Evolutionary conservation across 1,140 invertebrate genomes (phyloP).

Genomic region (Drosophila malerkotliana): DNA sequence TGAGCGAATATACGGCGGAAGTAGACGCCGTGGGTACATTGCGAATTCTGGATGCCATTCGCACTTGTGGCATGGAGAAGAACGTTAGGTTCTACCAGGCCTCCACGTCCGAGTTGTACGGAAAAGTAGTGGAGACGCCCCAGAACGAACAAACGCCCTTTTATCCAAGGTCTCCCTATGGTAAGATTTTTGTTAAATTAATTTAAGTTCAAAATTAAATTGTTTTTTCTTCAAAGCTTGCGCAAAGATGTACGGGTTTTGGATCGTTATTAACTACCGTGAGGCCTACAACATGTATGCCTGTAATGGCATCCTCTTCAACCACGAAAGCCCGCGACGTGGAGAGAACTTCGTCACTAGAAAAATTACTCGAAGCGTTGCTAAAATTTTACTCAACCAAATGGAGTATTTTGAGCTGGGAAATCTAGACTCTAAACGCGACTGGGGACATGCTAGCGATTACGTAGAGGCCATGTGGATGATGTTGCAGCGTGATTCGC

Average conservation of each 20-base stretch:
- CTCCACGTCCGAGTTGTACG: constrained; percentile 99
- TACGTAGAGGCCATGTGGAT: constrained; percentile 99
- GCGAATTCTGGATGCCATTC: constrained; percentile 96
- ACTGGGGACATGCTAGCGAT: constrained; percentile 99
- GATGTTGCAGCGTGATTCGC: constrained; percentile 97
- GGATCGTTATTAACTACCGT: constrained; percentile 99
- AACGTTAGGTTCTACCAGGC: constrained; percentile 98
- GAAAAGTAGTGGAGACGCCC: constrained; percentile 98
- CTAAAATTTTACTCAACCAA: constrained; percentile 96
- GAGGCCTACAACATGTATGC: constrained; percentile 99
- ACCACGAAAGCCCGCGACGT: constrained; percentile 98
- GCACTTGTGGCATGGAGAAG: constrained; percentile 94
- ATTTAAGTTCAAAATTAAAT: neutral
- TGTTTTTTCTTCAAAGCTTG: constrained; percentile 88
- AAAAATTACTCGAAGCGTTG: constrained; percentile 98
- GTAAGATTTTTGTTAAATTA: constrained; percentile 85
- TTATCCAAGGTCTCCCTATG: constrained; percentile 99
- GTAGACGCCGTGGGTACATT: constrained; percentile 99
- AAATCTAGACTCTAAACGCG: constrained; percentile 97
- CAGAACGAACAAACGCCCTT: constrained; percentile 99
- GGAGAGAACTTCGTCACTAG: constrained; percentile 99
- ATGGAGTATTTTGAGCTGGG: constrained; percentile 96
- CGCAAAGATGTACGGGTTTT: constrained; percentile 99
- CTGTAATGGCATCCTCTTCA: constrained; percentile 99
- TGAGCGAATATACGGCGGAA: constrained; percentile 99